Evolutionary conservation across 2,888 invertebrate species (phyloP).

Genomic region (Dicranocentrus wangi): DNA sequence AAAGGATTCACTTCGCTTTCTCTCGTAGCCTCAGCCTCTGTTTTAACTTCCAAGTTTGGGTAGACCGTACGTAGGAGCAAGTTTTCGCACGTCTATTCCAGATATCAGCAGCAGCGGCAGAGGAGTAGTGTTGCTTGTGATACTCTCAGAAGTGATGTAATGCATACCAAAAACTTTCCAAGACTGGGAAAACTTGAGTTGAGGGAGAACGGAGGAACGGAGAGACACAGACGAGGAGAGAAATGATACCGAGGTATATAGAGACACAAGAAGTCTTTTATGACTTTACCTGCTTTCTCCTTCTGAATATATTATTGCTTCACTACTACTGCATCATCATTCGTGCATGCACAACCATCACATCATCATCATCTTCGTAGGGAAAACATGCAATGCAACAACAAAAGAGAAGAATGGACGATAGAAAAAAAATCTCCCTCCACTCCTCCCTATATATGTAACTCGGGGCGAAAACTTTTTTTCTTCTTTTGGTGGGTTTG

Average conservation of each 20-base stretch:
- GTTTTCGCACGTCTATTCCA: constrained; percentile 54
- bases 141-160: constrained; percentile 71
- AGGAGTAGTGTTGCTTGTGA: constrained; percentile 46
- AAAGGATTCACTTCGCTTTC: constrained; percentile 1
- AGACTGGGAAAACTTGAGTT: constrained; percentile 1
- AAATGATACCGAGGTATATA: constrained; percentile 15
- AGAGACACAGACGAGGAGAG: constrained; percentile 24
- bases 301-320: constrained; percentile 59
- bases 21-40: too few relatives aligned
- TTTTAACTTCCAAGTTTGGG: constrained; percentile 32
- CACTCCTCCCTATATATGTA: constrained; percentile 12
- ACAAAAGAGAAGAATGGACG: constrained; percentile 16
- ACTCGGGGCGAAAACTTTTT: constrained; percentile 43
- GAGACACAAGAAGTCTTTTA: constrained; percentile 20
- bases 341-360: constrained; percentile 51
- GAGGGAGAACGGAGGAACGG: constrained; percentile 22
- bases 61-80: neutral
- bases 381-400: constrained; percentile 33
- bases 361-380: constrained; percentile 25
- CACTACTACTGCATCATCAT: constrained; percentile 34
- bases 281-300: constrained; percentile 58
- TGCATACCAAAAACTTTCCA: constrained; percentile 72
- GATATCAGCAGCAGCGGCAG: constrained; percentile 21
- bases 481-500: too few relatives aligned
- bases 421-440: constrained; percentile 8